Evolutionary conservation across 2,113 vertebrate genomes (phyloP), one percentile per base, ranked within the genome.

Genomic region (Alouatta palliata): DNA sequence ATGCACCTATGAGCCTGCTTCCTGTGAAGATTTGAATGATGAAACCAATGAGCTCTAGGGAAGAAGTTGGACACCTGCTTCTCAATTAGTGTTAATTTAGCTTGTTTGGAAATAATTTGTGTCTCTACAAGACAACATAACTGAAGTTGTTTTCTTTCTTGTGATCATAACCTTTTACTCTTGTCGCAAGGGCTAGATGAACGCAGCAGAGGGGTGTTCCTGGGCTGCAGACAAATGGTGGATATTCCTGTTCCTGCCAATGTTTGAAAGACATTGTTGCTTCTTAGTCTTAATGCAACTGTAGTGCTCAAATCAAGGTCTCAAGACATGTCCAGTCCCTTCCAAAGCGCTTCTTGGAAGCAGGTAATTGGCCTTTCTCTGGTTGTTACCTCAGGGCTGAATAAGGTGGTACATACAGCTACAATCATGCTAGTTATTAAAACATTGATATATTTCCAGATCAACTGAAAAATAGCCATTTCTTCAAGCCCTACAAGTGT

Each of bases 11-110:
- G 0, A 96, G 76, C 76, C 73, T 49, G 4, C 92, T 96, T 96
- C 83, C 96, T 94, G 73, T 3, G 21, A 94, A 96, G 54, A 80
- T 79, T 94, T 90, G 82, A 96, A 90, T 95, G 91, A 97, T 94
- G 92, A 97, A 97, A 75, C 96, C 95, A 96, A 94, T 47, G 47
- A 94, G 66, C 86, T 93, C 91, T 93, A 97, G 87, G 90, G 43
- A 93, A 97, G 95, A 87, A 96, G 75, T 96, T 90, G 91, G 91
- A 97, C 90, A 95, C 79, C 94, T 97, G 96, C 93, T 97, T 97
- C 89, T 98, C 95, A 98, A 88, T 98, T 98, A 98, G 43, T 92
- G 43, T 85, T 98, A 93, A 98, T 98, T 98, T 97, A 94, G 68
- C n/a, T 96, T 95, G 86, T 98, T 96, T 96, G 85, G 87, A 96